Evolutionary conservation across 2,888 invertebrate species (phyloP), one percentile per base, ranked within the genome.

Genomic region (Drosophila infuscata): DNA sequence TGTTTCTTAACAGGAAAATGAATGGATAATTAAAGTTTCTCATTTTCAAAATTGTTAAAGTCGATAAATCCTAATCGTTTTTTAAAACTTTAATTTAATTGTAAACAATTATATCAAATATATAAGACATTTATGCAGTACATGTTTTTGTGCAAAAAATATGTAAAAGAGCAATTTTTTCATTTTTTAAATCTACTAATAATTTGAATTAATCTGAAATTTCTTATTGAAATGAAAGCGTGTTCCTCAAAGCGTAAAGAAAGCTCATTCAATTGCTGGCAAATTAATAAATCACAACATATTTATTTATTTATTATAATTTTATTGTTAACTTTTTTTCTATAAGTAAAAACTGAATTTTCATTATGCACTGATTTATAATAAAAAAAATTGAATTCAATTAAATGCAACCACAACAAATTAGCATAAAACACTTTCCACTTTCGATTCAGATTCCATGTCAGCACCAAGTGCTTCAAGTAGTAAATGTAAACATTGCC

Each of bases 401-500:
- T 46, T 7, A 61, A 53, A 9, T 29, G 17, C 30, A 33, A n/a
- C 17, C 29, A 46, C 29, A 46, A 49, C 33, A 71, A 72, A 59
- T 72, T 49, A 72, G 43, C 36, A 12, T 15, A 20, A 17, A n/a
- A 58, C 43, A 32, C 29, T 48, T 38, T 49, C 15, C 46, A 46
- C 46, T 46, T 46, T 15, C 17, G 35, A 29, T 3, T 35, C 52
- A 36, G 20, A 67, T 54, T 54, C 25, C 25, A 46, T 36, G 17
- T 36, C 36, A 48, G 30, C 36, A 25, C 32, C 36, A 38, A 48
- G 46, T 20, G 59, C 54, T 58, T 49, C 49, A 59, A 56, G 49
- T 59, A 58, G 43, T 60, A 49, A 74, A 64, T 72, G 59, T 54
- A 64, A 72, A 73, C 54, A 60, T 38, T 53, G 57, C 60, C 53